Percentiles rank a stretch among this genome's conserved stretches.
Conservation (phyloP, 2,113 vertebrate species). For the Fulica atra region DNA sequence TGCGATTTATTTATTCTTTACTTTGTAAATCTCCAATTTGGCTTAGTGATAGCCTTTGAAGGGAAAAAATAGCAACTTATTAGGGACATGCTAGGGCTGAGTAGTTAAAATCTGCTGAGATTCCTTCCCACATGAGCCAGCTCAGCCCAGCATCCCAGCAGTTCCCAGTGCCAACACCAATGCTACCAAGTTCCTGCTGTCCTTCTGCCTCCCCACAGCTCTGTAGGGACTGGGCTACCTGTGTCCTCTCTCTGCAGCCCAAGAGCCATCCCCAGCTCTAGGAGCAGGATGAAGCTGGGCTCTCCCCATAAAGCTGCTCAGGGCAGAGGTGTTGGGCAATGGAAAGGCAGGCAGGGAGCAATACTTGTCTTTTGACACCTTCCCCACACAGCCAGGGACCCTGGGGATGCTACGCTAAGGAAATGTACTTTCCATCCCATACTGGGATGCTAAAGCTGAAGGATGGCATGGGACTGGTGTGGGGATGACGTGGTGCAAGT, state of each 20-base stretch:
- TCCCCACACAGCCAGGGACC: neutral
- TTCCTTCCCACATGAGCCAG: neutral
- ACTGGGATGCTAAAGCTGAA: neutral
- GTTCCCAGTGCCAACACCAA: neutral
- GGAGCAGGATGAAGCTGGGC: neutral
- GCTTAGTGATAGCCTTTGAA: constrained; percentile 32
- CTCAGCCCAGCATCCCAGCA: neutral
- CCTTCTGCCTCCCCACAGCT: neutral
- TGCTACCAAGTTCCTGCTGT: neutral
- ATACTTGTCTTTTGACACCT: neutral
- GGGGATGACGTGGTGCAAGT: neutral
- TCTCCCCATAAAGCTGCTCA: neutral
- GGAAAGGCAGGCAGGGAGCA: neutral
- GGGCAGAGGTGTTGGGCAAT: neutral
- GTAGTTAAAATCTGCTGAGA: constrained; percentile 1
- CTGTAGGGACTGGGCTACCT: rapidly evolving
- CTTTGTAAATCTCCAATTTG: constrained; percentile 39
- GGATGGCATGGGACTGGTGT: neutral
- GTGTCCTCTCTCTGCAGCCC: neutral
- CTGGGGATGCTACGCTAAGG: neutral
- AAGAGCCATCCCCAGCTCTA: neutral
- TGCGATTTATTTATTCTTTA: neutral
- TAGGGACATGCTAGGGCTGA: neutral
- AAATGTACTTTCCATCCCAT: neutral
- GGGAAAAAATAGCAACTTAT: constrained; percentile 51